These are phyloP conservation scores for Apaloderma vittatum DNA, from an alignment of 2,113 vertebrate species.

Conservation along the genomic window DNA sequence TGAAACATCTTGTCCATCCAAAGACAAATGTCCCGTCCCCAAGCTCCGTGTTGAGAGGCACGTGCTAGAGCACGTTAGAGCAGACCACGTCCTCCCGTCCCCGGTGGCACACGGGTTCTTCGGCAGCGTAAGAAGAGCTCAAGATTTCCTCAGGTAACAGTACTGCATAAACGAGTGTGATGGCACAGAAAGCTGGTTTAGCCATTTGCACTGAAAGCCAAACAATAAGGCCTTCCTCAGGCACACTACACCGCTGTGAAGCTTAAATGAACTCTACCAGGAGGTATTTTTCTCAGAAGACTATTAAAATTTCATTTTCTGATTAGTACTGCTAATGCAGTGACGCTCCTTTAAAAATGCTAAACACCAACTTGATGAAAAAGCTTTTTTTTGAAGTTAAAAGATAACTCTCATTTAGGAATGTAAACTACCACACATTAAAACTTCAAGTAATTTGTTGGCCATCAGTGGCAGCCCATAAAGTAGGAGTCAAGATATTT, in stretches of 20 bases:
- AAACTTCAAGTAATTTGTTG: background rate
- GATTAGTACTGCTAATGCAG: background rate
- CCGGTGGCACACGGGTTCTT: background rate
- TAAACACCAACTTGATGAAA: background rate
- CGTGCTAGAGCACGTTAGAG: background rate
- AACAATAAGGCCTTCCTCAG: background rate
- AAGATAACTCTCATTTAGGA: background rate
- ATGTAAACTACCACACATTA: background rate
- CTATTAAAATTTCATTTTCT: background rate
- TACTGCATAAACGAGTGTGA: background rate
- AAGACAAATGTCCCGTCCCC: background rate
- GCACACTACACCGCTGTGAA: accelerated
- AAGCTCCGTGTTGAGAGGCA: accelerated
- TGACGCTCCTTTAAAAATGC: background rate
- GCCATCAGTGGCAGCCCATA: background rate
- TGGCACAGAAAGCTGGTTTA: background rate
- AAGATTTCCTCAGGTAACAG: background rate
- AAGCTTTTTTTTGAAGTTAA: background rate
- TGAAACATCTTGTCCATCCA: accelerated
- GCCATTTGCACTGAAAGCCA: background rate
- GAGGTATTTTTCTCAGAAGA: background rate
- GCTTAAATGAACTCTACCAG: background rate
- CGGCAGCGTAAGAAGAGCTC: background rate
- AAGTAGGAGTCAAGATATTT: background rate
- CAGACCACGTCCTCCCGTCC: background rate